Evolutionary conservation across 2,888 invertebrate genomes (phyloP), one percentile per base, ranked within the genome.

Genomic region (Dryadula phaetusa): DNA sequence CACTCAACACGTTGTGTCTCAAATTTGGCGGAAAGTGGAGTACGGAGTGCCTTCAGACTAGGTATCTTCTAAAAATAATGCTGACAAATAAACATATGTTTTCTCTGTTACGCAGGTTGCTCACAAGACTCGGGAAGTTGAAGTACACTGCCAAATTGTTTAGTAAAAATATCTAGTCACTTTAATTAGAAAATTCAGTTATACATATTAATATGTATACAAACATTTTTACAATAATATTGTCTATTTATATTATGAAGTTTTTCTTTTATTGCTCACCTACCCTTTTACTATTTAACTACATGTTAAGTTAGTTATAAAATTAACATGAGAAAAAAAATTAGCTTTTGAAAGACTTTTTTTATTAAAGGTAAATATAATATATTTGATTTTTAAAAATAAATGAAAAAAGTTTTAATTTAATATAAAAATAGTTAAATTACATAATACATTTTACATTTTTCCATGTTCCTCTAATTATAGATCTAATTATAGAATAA

Each of bases 111-210:
- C n/a, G 40, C 89, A 92, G 91, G 91, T 83, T 92, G 91, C 81
- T 90, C 92, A 83, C 90, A 92, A 86, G 92, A 92, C 82, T 92
- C 92, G 44, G 92, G 92, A 73, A 92, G 92, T 92, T 92, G 92
- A 92, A 81, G 80, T 74, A 81, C 82, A 84, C 83, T 83, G 87
- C 85, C 87, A 87, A 84, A 85, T 77, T 73, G 71, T 80, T 84
- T 85, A 88, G 83, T 81, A 70, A 80, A 85, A 81, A 83, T 86
- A 81, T 85, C 86, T 89, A 90, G 88, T 90, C 88, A 81, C 79
- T 86, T 79, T 88, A 87, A 85, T 87, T 87, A 85, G 85, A 72
- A 77, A 86, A 87, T 86, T 90, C 83, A 77, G 86, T 90, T 89
- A 87, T 85, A 90, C 86, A 88, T 88, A 88, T 82, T 84, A 85